These are phyloP conservation scores for Corythoichthys intestinalis DNA, from an alignment of 2,113 vertebrate genomes.

Conservation along the genomic window DNA sequence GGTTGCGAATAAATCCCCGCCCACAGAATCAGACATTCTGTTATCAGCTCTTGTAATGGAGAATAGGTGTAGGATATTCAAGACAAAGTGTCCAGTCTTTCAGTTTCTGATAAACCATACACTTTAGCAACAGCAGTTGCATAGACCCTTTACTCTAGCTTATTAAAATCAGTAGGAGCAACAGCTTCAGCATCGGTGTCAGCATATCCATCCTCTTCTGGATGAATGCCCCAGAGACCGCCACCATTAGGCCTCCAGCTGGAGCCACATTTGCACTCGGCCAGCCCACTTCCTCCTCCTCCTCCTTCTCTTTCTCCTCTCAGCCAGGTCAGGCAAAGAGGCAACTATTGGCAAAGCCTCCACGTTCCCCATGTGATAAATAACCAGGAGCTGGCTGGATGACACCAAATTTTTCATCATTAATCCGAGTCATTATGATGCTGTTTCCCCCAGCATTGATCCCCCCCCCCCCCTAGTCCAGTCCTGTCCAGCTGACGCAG, in stretches of 20 bases:
- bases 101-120: background rate
- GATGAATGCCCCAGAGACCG: conserved; percentile 41
- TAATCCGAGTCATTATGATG: conserved; percentile 91
- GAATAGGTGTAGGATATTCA: too few species aligned
- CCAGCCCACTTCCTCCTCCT: background rate
- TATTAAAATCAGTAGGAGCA: conserved; percentile 30
- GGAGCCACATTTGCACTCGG: conserved; percentile 44
- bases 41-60: conserved; percentile 36
- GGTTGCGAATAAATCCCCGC: conserved; percentile 32
- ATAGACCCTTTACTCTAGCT: conserved; percentile 5
- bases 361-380: conserved; percentile 82
- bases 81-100: background rate
- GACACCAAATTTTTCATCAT: conserved; percentile 99
- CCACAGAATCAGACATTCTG: conserved; percentile 36
- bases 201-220: conserved; percentile 40
- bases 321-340: conserved; percentile 68
- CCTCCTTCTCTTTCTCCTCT: background rate
- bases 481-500: conserved; percentile 76
- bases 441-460: conserved; percentile 87
- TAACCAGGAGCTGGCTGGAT: conserved; percentile 79
- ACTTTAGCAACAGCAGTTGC: background rate
- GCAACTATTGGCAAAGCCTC: conserved; percentile 70
- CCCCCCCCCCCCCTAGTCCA: conserved; percentile 58
- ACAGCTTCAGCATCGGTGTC: conserved; percentile 35
- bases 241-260: conserved; percentile 59